These are phyloP conservation scores for Sphaeridia pumilis DNA, from an alignment of 2,888 invertebrate species.

Conservation along the genomic window DNA sequence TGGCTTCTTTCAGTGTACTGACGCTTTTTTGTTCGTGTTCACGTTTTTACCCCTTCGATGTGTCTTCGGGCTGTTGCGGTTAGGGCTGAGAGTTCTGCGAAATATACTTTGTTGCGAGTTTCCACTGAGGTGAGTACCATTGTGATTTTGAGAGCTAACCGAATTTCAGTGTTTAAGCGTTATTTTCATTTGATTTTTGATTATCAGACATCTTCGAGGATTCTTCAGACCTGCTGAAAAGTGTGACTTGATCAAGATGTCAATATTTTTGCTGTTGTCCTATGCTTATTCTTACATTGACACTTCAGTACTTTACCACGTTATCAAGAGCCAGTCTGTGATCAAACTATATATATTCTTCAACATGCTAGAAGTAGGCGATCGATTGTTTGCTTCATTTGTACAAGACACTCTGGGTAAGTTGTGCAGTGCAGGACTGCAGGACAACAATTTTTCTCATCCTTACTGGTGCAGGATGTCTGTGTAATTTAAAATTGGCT, in stretches of 20 bases:
- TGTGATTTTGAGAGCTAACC: background rate
- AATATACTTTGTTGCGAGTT: slow-evolving; percentile 10
- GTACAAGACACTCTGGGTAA: slow-evolving; percentile 81
- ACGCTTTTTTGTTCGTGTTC: slow-evolving; percentile 94
- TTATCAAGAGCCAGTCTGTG: slow-evolving; percentile 93
- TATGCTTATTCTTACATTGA: slow-evolving; percentile 83
- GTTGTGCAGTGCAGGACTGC: background rate
- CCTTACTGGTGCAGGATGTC: too few relatives aligned
- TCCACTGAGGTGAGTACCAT: slow-evolving; percentile 4
- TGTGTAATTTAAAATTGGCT: background rate
- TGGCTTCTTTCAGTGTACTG: slow-evolving; percentile 90
- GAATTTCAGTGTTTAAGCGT: background rate
- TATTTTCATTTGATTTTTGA: slow-evolving; percentile 3
- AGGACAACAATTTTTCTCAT: slow-evolving; percentile 1
- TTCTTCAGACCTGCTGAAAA: slow-evolving; percentile 77
- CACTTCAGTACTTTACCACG: slow-evolving; percentile 94
- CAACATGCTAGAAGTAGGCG: slow-evolving; percentile 94
- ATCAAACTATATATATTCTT: slow-evolving; percentile 99
- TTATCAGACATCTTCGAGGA: slow-evolving; percentile 41
- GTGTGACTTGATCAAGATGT: slow-evolving; percentile 91
- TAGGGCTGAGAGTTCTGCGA: slow-evolving; percentile 50
- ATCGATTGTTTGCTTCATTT: slow-evolving; percentile 87
- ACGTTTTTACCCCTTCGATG: slow-evolving; percentile 93
- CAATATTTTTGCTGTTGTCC: slow-evolving; percentile 69
- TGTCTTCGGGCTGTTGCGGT: slow-evolving; percentile 64